Base-by-base conservation (phyloP, 2,113 vertebrate genomes). In the Takifugu bimaculatus region DNA sequence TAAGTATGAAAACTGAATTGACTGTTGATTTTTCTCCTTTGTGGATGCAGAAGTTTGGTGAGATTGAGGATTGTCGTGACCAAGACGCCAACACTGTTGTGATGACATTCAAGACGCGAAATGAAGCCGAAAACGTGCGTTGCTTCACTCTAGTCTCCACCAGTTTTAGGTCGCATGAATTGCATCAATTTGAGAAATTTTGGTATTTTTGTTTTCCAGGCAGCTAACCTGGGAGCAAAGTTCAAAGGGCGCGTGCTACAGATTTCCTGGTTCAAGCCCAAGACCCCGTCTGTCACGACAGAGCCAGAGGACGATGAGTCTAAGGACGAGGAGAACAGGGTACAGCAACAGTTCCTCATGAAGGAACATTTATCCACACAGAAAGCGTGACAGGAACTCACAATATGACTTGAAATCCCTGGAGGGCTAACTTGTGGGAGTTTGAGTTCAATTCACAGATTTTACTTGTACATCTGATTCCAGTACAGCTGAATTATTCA, bases 231-330 rank as follows among this genome's bases (percentile, higher is more conserved):
- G 86, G 95, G 96, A 44, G 94, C 95, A 47, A 94, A 93, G 68
- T 99, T 99, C 86, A 99, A 98, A 91, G 96, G 97, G 77, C 93
- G 97, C 20, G 87, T 91, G 77, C 91, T 99, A 52, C 94, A 96
- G 80, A 95, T 99, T 75, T 93, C 94, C 0, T 99, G 96, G 97
- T 94, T 98, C 91, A 98, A 98, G 81, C 93, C 96, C 32, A 99
- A 99, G 87, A 93, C 90, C 48, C 93, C 94, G 1, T 96, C 95
- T 29, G 91, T 95, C 67, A 91, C 94, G 55, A 91, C 93, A 2
- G 96, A 99, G 78, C 91, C 93, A 0, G 95, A 98, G 80, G 96
- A 97, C 49, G 95, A 96, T 53, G 95, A 95, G 60, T 53, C 93
- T 13, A 98, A 99, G 84, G 96, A 99, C 72, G 96, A 98, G 81